Base-by-base conservation (phyloP, 2,113 vertebrate species). In the Caretta caretta region DNA sequence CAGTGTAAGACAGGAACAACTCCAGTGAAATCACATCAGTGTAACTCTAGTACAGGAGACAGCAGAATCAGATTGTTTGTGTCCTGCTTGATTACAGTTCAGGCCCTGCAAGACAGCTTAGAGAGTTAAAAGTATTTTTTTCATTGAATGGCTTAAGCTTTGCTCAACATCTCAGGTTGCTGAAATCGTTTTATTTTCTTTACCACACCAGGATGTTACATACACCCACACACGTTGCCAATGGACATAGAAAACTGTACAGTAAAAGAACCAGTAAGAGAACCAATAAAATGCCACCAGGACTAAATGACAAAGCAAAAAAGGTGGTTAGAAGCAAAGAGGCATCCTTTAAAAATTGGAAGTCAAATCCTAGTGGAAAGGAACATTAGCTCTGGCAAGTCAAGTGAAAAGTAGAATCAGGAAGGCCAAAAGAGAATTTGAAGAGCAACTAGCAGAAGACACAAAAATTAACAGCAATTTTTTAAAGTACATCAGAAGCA, bases 121-220 rank as follows among this genome's bases (percentile, higher is more conserved):
- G 48, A 78, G 42, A 29, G 8, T 48, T 78, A 3, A 0, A 56
- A 88, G 84, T 8, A 85, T 97, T 94, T 93, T 96, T 83, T 2
- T 1, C 31, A 16, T 85, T 54, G 82, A 62, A 86, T 81, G 29
- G 20, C 88, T 89, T 96, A 51, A 3, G 10, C 90, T 97, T 95
- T 94, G 51, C 84, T 95, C 84, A 87, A 29, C 59, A 16, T 38
- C 86, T 93, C 59, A 87, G 84, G 84, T 59, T 92, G 80, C 87
- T 94, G 86, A 53, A 87, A 90, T 89, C 48, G 49, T 49, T 54
- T 85, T 87, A 85, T 22, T 10, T 88, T 86, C 75, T 92, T 85
- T 35, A 83, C 16, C 6, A 29, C 7, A 84, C 84, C 86, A 2
- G 4, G 83, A 89, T 12, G 5, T 17, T 88, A 16, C 54, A 59